These are phyloP conservation scores for Hipparchia semele DNA, from an alignment of 2,888 invertebrate species.

Conservation along the genomic window DNA sequence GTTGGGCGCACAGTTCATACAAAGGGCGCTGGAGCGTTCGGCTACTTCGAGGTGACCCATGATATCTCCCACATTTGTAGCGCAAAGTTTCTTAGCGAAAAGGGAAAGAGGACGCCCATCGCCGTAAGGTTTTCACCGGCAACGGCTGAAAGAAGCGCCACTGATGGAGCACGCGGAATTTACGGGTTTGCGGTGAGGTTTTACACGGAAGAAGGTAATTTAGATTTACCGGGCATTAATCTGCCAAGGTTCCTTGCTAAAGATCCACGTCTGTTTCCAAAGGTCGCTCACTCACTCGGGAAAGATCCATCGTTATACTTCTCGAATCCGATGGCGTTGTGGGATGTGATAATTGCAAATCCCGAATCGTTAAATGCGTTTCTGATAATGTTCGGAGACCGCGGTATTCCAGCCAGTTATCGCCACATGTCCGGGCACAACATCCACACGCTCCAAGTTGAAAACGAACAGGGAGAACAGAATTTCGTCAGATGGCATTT, in stretches of 20 bases:
- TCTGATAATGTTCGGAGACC: neutral
- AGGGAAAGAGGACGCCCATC: neutral
- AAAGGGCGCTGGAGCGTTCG: slow-evolving; percentile 13
- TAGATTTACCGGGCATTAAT: slow-evolving; percentile 2
- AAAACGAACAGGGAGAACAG: neutral
- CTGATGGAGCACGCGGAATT: neutral
- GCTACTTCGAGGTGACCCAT: slow-evolving; percentile 9
- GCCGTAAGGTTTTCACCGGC: neutral
- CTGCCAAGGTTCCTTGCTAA: neutral
- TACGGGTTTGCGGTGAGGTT: slow-evolving; percentile 7
- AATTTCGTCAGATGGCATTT: slow-evolving; percentile 3
- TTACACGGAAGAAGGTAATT: slow-evolving; percentile 15
- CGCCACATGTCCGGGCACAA: neutral
- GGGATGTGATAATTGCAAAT: neutral
- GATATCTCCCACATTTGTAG: neutral
- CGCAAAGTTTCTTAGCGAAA: neutral
- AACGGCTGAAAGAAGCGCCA: neutral
- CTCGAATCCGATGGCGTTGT: neutral
- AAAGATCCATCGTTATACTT: neutral
- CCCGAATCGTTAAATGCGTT: slow-evolving; percentile 1
- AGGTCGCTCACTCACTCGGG: neutral
- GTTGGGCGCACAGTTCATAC: neutral
- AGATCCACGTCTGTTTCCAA: neutral
- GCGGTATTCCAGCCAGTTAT: neutral
- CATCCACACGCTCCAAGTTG: neutral